Percentiles rank a stretch among this genome's conserved stretches.
These are phyloP conservation scores for Oscheius onirici DNA, from an alignment of 2,888 invertebrate species.

Conservation along the genomic window DNA sequence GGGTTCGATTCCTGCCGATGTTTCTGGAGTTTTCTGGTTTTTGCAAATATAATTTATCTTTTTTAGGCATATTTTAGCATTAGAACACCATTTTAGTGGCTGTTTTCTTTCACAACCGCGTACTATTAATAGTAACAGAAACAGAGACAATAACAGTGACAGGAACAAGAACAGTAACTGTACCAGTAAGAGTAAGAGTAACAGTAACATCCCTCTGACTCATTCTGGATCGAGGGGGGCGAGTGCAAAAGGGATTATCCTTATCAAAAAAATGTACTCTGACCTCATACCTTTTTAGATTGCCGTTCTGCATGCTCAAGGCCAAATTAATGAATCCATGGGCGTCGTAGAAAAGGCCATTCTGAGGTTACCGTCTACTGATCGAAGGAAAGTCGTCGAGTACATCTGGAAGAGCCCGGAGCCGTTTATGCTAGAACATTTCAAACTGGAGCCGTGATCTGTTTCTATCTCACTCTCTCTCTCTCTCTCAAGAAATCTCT, in stretches of 20 bases:
- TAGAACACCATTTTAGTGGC: no score
- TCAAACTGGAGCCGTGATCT: slow-evolving; percentile 19
- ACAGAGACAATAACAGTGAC: no score
- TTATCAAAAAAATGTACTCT: neutral
- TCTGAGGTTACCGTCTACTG: neutral
- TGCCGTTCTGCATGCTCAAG: slow-evolving; percentile 8
- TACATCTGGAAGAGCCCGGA: slow-evolving; percentile 33
- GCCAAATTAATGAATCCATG: slow-evolving; percentile 5
- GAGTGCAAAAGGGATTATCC: neutral
- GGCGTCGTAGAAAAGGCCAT: slow-evolving; percentile 25
- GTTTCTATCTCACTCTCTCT: neutral
- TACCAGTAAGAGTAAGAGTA: no score
- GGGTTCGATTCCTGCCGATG: no score
- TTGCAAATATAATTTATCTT: no score
- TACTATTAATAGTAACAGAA: no score
- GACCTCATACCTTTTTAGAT: slow-evolving; percentile 20
- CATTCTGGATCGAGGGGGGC: neutral
- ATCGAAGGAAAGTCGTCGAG: slow-evolving; percentile 22
- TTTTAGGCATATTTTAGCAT: no score
- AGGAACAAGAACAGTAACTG: no score
- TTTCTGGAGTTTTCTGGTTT: no score
- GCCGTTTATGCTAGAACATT: slow-evolving; percentile 27
- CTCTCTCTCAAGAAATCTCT: slow-evolving; percentile 5
- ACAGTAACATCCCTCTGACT: no score
- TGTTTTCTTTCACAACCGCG: no score